Evolutionary conservation across 2,888 invertebrate genomes (phyloP), one percentile per base, ranked within the genome.

Genomic region (Rosalia funebris): DNA sequence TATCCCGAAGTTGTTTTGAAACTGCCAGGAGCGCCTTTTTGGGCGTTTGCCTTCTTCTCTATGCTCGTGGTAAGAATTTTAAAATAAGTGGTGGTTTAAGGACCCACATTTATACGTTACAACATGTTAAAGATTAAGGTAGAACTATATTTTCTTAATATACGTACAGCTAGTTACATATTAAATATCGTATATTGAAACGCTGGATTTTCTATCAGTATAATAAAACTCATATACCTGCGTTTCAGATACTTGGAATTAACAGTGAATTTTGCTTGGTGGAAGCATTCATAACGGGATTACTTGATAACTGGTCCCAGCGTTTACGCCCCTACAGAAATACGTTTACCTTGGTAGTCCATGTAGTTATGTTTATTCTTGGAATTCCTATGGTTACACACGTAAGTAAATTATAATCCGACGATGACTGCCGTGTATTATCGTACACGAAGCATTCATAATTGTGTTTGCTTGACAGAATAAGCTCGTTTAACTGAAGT

Each of bases 341-440:
- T 72, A 83, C 86, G 62, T 90, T 91, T 75, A 89, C 91, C 4
- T 84, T 86, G 5, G 78, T 79, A 60, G 91, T 96, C 52, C 95
- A 95, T 77, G 82, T 89, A 11, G 84, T 94, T 53, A 94, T 95
- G 47, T 91, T 93, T 78, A 80, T 94, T 10, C 88, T 91, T 71
- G 95, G 96, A 15, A 83, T 96, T 70, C 95, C 96, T 5, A 93
- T 95, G 83, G 89, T 96, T 46, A 89, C 93, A 71, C 91, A 94
- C 83, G 91, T 91, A 79, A 79, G 80, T 62, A 16, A 36, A 14
- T 12, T 16, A 7, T 20, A 25, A 2, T n/a, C n/a, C n/a, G n/a
- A n/a, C n/a, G 9, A 25, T 20, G 37, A 7, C 15, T 19, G 11
- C 10, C 34, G 11, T n/a, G 10, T n/a, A n/a, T 4, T 32, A 32